Evolutionary conservation across 2,888 invertebrate species (phyloP).

Genomic region (Trachelus iudaicus): DNA sequence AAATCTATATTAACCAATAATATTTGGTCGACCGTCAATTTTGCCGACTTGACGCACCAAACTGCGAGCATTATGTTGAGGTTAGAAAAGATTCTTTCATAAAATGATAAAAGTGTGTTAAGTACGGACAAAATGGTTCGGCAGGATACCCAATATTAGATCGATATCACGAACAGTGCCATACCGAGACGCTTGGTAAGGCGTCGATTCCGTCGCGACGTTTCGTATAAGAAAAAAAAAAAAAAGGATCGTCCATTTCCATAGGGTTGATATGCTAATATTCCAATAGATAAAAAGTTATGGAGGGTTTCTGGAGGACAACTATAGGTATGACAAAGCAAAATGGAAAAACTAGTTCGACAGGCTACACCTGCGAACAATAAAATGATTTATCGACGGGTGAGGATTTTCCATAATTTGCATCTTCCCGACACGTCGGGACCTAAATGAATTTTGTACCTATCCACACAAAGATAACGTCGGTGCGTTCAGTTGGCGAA

Average conservation of each 20-base stretch:
- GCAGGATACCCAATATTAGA: background rate
- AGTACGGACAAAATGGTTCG: background rate
- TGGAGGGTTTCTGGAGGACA: background rate
- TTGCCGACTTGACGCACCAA: background rate
- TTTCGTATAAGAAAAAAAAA: background rate
- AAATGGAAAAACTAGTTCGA: background rate
- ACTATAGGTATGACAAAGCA: background rate
- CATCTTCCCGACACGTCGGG: background rate
- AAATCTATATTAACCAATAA: background rate
- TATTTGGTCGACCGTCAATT: background rate
- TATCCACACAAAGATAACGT: background rate
- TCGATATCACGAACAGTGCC: background rate
- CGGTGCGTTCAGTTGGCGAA: background rate
- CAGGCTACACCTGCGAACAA: background rate
- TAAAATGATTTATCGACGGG: background rate
- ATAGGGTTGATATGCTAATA: background rate
- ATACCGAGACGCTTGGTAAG: background rate
- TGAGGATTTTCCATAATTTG: background rate
- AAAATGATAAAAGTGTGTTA: background rate
- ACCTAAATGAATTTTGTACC: background rate
- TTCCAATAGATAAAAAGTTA: background rate
- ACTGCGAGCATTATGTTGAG: background rate
- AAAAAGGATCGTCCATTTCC: background rate
- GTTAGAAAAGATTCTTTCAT: background rate
- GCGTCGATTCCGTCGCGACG: background rate